Base-by-base conservation (phyloP, 2,797 vertebrate species). In the Euthynnus affinis region DNA sequence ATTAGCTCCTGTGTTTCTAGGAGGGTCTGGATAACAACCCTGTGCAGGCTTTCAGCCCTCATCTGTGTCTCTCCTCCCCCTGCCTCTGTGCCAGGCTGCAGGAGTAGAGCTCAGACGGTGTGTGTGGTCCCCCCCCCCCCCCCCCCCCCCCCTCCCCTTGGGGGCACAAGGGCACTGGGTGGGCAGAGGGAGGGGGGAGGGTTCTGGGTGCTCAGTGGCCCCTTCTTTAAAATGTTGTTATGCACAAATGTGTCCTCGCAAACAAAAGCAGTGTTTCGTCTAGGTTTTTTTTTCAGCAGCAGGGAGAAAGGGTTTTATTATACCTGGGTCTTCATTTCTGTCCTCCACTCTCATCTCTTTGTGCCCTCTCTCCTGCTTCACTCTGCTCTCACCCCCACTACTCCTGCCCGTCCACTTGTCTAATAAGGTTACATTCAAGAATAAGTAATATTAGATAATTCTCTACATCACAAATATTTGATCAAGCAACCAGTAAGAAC, bases 1-100 rank as follows among this genome's bases (percentile, higher is more conserved):
- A 76, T 88, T 80, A 89, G 81, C 76, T 79, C 78, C 81, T 66
- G 82, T 85, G 81, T 85, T 84, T 87, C 72, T 62, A 57, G 22
- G 48, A 85, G 82, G 63, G 69, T 81, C 77, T 83, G 84, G 86
- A 32, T 55, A 67, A 80, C 65, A 78, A 76, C 71, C 71, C 60
- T 18, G 22, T 48, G 1, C 65, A 76, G 76, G 70, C 90, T 78
- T 87, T 87, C 79, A 90, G 71, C 68, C 71, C 63, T 88, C 76
- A 81, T 91, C 78, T 87, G 60, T 52, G 74, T 83, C 82, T 72
- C 60, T 69, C 83, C 78, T 59, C 73, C 84, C 69, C 71, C 76
- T 53, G 63, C 40, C 58, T 68, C 29, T 0, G 40, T 80, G 74
- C 78, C 76, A 80, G 73, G 72, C 74, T 82, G 74, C 66, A 70